Conservation (phyloP, 2,888 invertebrate genomes). For the Flexamia atlantica region DNA sequence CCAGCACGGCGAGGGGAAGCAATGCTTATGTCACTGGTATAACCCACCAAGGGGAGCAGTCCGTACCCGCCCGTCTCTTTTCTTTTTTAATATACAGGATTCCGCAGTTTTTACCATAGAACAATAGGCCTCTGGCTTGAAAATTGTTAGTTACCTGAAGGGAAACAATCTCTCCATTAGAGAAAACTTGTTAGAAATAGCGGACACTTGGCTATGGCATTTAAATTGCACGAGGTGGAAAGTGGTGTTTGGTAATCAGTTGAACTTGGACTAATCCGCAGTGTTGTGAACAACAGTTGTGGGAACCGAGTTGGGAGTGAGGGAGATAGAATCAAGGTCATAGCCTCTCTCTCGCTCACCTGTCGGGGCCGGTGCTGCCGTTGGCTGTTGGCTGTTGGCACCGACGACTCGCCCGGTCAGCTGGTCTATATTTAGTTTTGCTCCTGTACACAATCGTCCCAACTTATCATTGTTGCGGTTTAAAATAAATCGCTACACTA, state of each 20-base stretch:
- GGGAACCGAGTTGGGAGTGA: conserved; percentile 10
- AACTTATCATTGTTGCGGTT: not conserved
- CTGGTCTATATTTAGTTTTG: conserved; percentile 9
- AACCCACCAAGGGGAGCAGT: too few relatives aligned
- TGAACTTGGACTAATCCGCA: conserved; percentile 37
- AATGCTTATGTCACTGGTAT: too few relatives aligned
- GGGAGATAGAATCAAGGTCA: conserved; percentile 40
- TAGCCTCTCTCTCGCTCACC: conserved; percentile 5
- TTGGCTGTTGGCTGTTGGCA: not conserved
- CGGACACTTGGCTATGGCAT: conserved; percentile 4
- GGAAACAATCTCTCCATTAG: too few relatives aligned
- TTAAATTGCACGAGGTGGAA: conserved; percentile 25
- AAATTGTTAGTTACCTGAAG: too few relatives aligned
- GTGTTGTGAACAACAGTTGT: conserved; percentile 33
- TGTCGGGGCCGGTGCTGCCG: conserved; percentile 1
- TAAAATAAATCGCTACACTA: too few relatives aligned
- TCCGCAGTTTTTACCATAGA: too few relatives aligned
- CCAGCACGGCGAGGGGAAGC: too few relatives aligned
- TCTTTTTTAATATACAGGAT: too few relatives aligned
- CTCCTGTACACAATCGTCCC: not conserved
- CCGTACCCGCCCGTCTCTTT: too few relatives aligned
- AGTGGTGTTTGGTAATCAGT: conserved; percentile 28
- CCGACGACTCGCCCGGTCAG: not conserved
- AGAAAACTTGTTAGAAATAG: conserved; percentile 9
- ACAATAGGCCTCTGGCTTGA: too few relatives aligned